Conservation (phyloP, 2,797 vertebrate species). For the Merluccius polli region DNA sequence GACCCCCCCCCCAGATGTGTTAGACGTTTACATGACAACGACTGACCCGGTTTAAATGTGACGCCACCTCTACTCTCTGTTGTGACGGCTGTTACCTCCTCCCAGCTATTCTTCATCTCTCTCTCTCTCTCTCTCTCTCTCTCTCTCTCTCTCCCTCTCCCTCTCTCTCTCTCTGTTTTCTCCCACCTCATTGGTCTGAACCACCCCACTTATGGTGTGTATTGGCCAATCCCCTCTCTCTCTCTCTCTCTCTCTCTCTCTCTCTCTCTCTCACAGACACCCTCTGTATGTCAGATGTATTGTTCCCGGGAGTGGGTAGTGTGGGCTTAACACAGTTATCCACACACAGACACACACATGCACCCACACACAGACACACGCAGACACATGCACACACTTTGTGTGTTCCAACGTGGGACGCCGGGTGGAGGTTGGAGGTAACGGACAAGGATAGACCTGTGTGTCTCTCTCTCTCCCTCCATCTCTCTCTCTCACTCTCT, state of each 20-base stretch:
- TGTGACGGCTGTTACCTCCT: conserved; percentile 5
- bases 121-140: conserved; percentile 28
- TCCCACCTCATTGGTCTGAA: conserved; percentile 1
- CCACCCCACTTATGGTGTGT: background rate
- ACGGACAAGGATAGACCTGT: conserved; percentile 22
- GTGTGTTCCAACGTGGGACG: conserved; percentile 32
- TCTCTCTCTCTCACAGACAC: conserved; percentile 13
- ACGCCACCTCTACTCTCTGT: background rate
- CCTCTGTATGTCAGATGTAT: conserved; percentile 52
- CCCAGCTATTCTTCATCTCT: conserved; percentile 24
- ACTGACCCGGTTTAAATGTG: background rate
- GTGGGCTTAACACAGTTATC: conserved; percentile 21
- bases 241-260: conserved; percentile 6
- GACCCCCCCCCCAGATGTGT: background rate
- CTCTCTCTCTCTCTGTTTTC: background rate
- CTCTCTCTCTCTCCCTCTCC: conserved; percentile 26
- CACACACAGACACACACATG: background rate
- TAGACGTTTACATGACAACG: background rate
- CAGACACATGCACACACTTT: conserved; percentile 21
- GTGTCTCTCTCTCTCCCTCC: conserved; percentile 8
- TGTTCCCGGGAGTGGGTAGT: conserved; percentile 48
- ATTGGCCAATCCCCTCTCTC: background rate
- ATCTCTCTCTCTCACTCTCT: conserved; percentile 12
- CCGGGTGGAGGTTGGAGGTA: conserved; percentile 34
- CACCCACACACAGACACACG: background rate